A percentile compares a stretch with the other conserved stretches of the same genome.
Evolutionary conservation across 2,888 invertebrate species (phyloP).

Genomic region (Meiosimyza platycephala): DNA sequence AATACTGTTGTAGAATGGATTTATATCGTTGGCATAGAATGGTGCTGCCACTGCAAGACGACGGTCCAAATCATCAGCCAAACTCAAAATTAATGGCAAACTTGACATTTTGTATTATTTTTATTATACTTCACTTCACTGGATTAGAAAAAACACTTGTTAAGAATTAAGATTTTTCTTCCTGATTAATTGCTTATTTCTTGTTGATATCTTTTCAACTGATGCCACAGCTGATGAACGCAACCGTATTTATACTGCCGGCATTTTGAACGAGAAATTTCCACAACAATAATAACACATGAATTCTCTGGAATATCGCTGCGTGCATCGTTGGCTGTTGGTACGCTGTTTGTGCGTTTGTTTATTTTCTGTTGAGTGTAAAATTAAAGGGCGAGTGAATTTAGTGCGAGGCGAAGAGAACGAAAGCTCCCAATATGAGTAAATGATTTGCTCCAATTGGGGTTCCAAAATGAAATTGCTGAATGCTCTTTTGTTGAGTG

Average conservation of each 20-base stretch:
- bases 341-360: no score
- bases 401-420: no score
- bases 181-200: background rate
- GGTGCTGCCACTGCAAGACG: slow-evolving; percentile 36
- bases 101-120: slow-evolving; percentile 53
- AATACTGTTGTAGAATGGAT: slow-evolving; percentile 27
- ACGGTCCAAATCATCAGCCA: slow-evolving; percentile 57
- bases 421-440: no score
- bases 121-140: background rate
- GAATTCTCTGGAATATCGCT: no score
- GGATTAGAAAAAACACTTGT: background rate
- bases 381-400: no score
- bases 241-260: slow-evolving; percentile 38
- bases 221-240: slow-evolving; percentile 8
- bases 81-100: slow-evolving; percentile 58
- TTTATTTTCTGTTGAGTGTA: no score
- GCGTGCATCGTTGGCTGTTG: no score
- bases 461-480: no score
- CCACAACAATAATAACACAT: no score
- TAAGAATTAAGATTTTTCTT: background rate
- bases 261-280: slow-evolving; percentile 6
- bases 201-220: slow-evolving; percentile 37
- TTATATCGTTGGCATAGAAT: slow-evolving; percentile 35
- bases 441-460: no score
- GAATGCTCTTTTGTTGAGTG: no score